Base-by-base conservation (phyloP, 92 coral and sea anemone genomes). In the Epizoanthus illoricatus region DNA sequence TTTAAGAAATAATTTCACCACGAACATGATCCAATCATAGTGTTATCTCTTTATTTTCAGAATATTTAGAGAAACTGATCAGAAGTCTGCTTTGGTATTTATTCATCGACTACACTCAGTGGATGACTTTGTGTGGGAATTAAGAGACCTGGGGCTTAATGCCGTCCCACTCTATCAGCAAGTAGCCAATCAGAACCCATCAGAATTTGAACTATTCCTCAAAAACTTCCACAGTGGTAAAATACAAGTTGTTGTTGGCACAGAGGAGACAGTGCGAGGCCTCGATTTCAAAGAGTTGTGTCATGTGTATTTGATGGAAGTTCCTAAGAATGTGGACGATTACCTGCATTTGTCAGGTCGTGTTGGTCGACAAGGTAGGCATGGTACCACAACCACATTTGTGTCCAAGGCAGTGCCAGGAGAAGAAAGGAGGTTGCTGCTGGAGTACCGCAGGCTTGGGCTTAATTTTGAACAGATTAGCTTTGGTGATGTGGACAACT, bases 221-320 rank as follows among this genome's bases (percentile, higher is more conserved):
- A 10, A 76, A 0, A 85, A 88, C 65, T 90, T 93, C 80, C 80
- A 69, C 69, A 88, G 88, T 69, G 97, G 97, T 41, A 56, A 79
- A 69, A 88, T 85, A 62, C 89, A 93, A 59, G 80, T 90, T 36
- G 90, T 93, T 57, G 92, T 93, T 73, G 97, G 91, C 16, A 93
- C 92, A 3, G 97, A 93, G 81, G 97, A 93, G 81, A 93, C 97
- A 33, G 97, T 93, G 5, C 64, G 97, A 65, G 97, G 97, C 8
- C 86, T 93, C 33, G 97, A 93, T 73, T 93, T 93, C 80, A 86
- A 81, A 21, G 91, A 92, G 42, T 72, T 93, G 67, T 89, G 91
- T 28, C 89, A 90, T 82, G 97, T 93, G 11, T 93, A 88, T 58
- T 75, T 93, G 64, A 93, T 87, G 85, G 97, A 93, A 79, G 97